These are phyloP conservation scores for Colletes collaris DNA, from an alignment of 2,888 invertebrate species.

Conservation along the genomic window DNA sequence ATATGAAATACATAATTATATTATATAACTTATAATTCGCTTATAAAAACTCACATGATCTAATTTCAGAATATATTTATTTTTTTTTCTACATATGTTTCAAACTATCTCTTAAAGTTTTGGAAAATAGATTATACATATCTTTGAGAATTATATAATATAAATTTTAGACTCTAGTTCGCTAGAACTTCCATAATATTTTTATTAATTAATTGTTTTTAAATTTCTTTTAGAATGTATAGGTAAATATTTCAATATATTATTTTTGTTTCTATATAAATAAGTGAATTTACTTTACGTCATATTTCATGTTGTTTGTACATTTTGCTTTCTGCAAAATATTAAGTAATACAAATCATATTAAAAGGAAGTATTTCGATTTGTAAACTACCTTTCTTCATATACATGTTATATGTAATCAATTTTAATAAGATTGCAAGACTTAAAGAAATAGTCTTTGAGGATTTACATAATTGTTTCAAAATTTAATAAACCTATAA, in stretches of 20 bases:
- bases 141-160: constrained; percentile 50
- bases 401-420: constrained; percentile 36
- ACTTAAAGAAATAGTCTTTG: constrained; percentile 51
- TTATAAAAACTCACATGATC: constrained; percentile 36
- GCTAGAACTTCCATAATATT: constrained; percentile 43
- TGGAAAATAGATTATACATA: constrained; percentile 60
- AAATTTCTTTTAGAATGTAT: constrained; percentile 47
- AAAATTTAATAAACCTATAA: constrained; percentile 63
- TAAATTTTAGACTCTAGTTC: constrained; percentile 51
- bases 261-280: constrained; percentile 68
- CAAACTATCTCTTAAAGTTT: constrained; percentile 34
- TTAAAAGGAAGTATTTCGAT: constrained; percentile 35
- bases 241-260: constrained; percentile 59
- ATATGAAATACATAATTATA: constrained; percentile 22
- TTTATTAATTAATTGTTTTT: constrained; percentile 22
- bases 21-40: constrained; percentile 22
- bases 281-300: constrained; percentile 73
- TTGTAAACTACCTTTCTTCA: constrained; percentile 30
- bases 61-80: constrained; percentile 55
- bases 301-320: constrained; percentile 77
- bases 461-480: constrained; percentile 56
- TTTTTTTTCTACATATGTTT: constrained; percentile 41
- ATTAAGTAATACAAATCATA: constrained; percentile 63
- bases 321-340: constrained; percentile 75
- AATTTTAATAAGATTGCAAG: constrained; percentile 35